Conservation (phyloP, 2,113 vertebrate genomes). For the Leuciscus idus region DNA sequence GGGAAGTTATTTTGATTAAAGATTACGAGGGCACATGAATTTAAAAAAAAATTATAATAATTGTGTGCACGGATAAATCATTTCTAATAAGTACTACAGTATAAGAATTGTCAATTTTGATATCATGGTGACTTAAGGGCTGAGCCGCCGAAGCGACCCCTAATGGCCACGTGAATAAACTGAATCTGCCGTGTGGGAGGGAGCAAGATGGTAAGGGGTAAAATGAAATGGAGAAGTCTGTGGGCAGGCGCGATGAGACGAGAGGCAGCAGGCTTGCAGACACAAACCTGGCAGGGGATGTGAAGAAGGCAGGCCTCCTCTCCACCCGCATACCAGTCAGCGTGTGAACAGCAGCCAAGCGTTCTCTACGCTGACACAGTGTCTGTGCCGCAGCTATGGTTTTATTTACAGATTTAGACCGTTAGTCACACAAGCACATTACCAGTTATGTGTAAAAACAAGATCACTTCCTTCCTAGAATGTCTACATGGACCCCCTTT, state of each 20-base stretch:
- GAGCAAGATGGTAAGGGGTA: slow-evolving; percentile 26
- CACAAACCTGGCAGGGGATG: slow-evolving; percentile 56
- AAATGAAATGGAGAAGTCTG: slow-evolving; percentile 33
- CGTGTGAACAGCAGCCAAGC: slow-evolving; percentile 59
- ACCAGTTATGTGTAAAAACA: slow-evolving; percentile 12
- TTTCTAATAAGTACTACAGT: no score
- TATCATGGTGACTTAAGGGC: no score
- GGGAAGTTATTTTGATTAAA: no score
- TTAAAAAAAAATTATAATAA: no score
- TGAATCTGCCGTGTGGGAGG: slow-evolving; percentile 46
- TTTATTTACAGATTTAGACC: slow-evolving; percentile 37
- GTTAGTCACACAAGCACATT: slow-evolving; percentile 25
- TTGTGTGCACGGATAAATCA: no score
- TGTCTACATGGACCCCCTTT: not conserved
- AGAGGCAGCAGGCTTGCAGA: slow-evolving; percentile 49
- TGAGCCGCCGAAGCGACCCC: not conserved
- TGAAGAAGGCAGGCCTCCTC: slow-evolving; percentile 49
- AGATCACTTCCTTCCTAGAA: not conserved
- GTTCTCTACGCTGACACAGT: slow-evolving; percentile 39
- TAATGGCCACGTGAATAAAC: slow-evolving; percentile 63
- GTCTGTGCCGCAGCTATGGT: slow-evolving; percentile 26
- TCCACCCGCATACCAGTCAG: slow-evolving; percentile 57
- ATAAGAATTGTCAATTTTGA: no score
- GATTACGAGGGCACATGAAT: no score
- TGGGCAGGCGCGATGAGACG: slow-evolving; percentile 37